These are phyloP conservation scores for Dolichallabes microphthalmus DNA, from an alignment of 2,113 vertebrate genomes.

Conservation along the genomic window DNA sequence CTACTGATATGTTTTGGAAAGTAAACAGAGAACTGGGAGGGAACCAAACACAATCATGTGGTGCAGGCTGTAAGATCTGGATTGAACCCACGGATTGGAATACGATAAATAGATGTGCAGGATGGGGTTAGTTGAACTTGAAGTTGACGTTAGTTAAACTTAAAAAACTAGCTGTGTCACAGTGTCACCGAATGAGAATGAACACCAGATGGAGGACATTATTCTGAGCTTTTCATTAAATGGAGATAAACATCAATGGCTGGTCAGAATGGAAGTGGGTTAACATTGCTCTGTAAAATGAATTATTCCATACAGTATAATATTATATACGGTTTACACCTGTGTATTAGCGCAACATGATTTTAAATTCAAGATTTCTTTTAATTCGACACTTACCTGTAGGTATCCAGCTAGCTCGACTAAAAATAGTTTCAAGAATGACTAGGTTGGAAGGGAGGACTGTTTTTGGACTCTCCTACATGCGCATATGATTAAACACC, in stretches of 20 bases:
- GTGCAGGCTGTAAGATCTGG: neutral
- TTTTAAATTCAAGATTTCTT: neutral
- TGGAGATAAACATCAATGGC: neutral
- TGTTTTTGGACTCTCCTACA: neutral
- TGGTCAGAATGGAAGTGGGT: neutral
- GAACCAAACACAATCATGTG: neutral
- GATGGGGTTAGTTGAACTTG: too few species aligned
- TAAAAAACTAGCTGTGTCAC: neutral
- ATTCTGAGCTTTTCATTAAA: neutral
- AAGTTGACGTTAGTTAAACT: neutral
- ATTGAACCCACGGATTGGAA: neutral
- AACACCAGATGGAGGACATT: neutral
- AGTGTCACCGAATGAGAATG: neutral
- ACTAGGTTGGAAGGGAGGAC: neutral
- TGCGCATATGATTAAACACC: conserved; percentile 13
- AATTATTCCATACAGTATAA: neutral
- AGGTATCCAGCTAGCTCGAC: neutral
- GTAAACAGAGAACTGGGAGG: neutral
- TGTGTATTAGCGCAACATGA: neutral
- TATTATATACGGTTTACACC: neutral
- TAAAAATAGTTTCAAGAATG: neutral
- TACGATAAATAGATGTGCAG: neutral
- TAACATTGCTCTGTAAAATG: neutral
- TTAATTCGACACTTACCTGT: neutral
- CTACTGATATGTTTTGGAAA: neutral